Conservation (phyloP, 1,140 invertebrate species). For the Zaprionus ghesquierei region DNA sequence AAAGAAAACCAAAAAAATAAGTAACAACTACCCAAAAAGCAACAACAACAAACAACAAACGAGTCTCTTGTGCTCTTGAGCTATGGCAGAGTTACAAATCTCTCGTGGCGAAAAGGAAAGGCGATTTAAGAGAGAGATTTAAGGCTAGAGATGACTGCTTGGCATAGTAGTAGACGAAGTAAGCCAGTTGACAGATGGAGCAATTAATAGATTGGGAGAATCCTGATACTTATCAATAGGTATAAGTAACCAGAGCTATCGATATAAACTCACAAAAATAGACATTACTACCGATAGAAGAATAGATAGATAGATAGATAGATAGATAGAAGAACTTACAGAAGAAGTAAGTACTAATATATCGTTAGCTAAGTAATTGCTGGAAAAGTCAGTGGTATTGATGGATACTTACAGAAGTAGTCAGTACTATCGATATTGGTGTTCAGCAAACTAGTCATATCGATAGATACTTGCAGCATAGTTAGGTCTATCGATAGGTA, state of each 20-base stretch:
- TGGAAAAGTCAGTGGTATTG: not conserved
- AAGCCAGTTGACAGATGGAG: too few species aligned
- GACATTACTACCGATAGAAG: too few species aligned
- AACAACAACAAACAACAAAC: not conserved
- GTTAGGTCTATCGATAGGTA: too few species aligned
- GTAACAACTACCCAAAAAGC: not conserved
- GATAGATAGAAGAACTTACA: too few species aligned
- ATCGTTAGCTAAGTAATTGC: not conserved
- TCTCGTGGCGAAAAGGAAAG: not conserved
- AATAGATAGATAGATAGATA: too few species aligned
- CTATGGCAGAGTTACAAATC: not conserved
- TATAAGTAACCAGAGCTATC: too few species aligned
- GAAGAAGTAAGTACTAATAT: not conserved
- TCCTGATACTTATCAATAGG: not conserved
- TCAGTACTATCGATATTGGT: not conserved
- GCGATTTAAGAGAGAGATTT: not conserved
- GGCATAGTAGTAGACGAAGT: not conserved
- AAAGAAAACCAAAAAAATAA: not conserved
- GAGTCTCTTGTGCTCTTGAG: not conserved
- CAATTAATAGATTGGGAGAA: too few species aligned
- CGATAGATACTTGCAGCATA: too few species aligned
- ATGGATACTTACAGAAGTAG: not conserved
- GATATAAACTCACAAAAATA: too few species aligned
- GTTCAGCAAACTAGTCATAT: too few species aligned
- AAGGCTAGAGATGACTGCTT: not conserved